phyloP scores from a whole-genome alignment of 2,113 vertebrate genomes.

The Alaudala cheleensis region DNA sequence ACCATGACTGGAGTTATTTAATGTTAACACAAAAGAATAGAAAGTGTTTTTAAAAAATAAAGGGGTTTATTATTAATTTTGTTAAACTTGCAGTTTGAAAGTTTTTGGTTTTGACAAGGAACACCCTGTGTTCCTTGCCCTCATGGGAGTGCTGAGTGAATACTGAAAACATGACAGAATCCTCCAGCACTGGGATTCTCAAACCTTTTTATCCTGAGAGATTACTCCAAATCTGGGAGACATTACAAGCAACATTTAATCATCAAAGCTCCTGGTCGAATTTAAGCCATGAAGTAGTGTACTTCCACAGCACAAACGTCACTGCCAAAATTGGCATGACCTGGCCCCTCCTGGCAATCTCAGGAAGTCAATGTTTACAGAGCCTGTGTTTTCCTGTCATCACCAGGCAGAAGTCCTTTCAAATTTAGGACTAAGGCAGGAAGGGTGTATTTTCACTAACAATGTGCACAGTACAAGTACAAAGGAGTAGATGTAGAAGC shows the following conservation, averaged over 20 bases:
- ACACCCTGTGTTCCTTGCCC: not conserved
- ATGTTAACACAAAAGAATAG: not conserved
- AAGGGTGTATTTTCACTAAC: constrained; percentile 35
- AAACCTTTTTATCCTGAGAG: not conserved
- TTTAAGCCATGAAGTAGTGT: not conserved
- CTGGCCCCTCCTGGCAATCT: not conserved
- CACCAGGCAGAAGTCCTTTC: constrained; percentile 14
- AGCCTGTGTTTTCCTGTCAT: not conserved
- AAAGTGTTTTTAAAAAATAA: not conserved
- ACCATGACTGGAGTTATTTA: not conserved
- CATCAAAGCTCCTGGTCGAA: not conserved
- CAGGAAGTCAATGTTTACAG: not conserved
- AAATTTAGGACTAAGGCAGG: not conserved
- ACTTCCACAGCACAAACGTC: not conserved
- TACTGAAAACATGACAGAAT: not conserved
- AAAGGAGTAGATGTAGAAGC: not conserved
- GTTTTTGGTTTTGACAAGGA: not conserved
- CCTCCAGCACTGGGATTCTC: not conserved
- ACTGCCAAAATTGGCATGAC: not conserved
- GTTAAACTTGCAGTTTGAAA: not conserved
- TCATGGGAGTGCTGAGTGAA: not conserved
- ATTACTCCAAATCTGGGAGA: not conserved
- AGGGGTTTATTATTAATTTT: not conserved
- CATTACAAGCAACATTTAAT: not conserved
- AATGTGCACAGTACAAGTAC: not conserved